Evolutionary conservation across 2,797 vertebrate species (phyloP).

Genomic region (Enteromius argenteus): DNA sequence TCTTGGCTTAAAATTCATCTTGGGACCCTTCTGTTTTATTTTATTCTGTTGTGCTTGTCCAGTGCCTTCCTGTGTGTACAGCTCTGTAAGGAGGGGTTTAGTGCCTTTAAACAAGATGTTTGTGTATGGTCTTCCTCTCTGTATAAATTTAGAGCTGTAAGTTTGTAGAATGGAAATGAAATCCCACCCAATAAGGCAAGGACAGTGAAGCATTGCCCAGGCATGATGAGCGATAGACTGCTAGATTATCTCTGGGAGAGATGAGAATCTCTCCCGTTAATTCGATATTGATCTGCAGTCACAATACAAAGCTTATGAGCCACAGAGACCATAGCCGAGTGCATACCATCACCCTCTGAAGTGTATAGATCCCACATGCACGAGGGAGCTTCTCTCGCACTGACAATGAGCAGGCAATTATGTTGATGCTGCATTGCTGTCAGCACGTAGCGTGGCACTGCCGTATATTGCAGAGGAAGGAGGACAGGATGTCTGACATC

Average conservation of each 20-base stretch:
- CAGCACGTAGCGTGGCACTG: slow-evolving; percentile 10
- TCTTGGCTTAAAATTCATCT: neutral
- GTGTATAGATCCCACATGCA: slow-evolving; percentile 12
- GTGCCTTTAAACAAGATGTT: neutral
- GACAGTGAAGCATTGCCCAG: slow-evolving; percentile 33
- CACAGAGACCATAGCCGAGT: slow-evolving; percentile 2
- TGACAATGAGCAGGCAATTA: slow-evolving; percentile 42
- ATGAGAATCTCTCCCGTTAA: slow-evolving; percentile 55
- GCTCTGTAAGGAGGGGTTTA: neutral
- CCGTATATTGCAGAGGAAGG: slow-evolving; percentile 36
- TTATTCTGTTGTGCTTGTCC: neutral
- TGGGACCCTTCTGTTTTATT: neutral
- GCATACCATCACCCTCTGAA: slow-evolving; percentile 3
- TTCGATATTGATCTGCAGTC: slow-evolving; percentile 57
- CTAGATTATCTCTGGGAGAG: slow-evolving; percentile 52
- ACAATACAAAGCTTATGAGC: slow-evolving; percentile 36
- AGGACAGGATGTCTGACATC: slow-evolving; percentile 41
- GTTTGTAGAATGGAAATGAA: slow-evolving; percentile 37
- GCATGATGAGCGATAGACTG: slow-evolving; percentile 39
- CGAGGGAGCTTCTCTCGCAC: slow-evolving; percentile 2
- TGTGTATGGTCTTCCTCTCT: neutral
- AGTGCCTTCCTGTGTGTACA: neutral
- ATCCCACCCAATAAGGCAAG: neutral
- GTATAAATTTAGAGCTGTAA: slow-evolving; percentile 26
- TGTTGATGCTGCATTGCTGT: slow-evolving; percentile 43